A percentile compares a stretch with the other conserved stretches of the same genome.
These are phyloP conservation scores for Teleogryllus occipitalis DNA, from an alignment of 1,140 invertebrate genomes.

Conservation along the genomic window DNA sequence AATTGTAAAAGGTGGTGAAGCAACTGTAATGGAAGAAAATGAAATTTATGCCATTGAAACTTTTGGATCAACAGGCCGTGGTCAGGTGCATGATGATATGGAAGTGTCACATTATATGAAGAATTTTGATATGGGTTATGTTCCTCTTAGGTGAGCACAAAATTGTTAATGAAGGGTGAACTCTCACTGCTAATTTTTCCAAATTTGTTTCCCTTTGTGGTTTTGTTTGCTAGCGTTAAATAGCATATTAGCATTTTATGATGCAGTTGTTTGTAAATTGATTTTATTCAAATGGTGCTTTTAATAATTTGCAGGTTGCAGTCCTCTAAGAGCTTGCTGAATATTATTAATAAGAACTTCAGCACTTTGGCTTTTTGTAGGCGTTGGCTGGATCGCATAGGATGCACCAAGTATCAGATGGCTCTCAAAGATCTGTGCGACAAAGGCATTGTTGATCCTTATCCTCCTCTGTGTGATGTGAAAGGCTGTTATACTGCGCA, in stretches of 20 bases:
- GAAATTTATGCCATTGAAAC: constrained; percentile 99
- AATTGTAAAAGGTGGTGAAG: constrained; percentile 97
- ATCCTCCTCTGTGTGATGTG: constrained; percentile 95
- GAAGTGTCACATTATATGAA: constrained; percentile 99
- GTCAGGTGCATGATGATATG: constrained; percentile 97
- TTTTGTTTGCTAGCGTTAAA: too few relatives aligned
- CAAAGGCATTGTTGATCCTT: constrained; percentile 88
- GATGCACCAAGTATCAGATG: constrained; percentile 96
- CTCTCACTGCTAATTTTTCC: too few relatives aligned
- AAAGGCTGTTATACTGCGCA: constrained; percentile 99
- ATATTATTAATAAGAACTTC: constrained; percentile 96
- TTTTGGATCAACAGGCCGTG: constrained; percentile 96
- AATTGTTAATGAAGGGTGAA: neutral
- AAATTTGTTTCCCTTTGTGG: too few relatives aligned
- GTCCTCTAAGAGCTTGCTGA: constrained; percentile 87
- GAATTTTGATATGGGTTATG: constrained; percentile 90
- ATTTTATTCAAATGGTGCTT: too few relatives aligned
- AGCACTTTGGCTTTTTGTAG: constrained; percentile 97
- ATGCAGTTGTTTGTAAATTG: too few relatives aligned
- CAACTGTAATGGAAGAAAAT: constrained; percentile 96
- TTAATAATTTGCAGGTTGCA: constrained; percentile 51
- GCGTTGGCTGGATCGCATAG: constrained; percentile 94
- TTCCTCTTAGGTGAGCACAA: constrained; percentile 58
- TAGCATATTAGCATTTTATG: too few relatives aligned
- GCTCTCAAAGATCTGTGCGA: constrained; percentile 97